These are phyloP conservation scores for Brienomyrus brachyistius DNA, from an alignment of 2,113 vertebrate genomes.

Conservation along the genomic window DNA sequence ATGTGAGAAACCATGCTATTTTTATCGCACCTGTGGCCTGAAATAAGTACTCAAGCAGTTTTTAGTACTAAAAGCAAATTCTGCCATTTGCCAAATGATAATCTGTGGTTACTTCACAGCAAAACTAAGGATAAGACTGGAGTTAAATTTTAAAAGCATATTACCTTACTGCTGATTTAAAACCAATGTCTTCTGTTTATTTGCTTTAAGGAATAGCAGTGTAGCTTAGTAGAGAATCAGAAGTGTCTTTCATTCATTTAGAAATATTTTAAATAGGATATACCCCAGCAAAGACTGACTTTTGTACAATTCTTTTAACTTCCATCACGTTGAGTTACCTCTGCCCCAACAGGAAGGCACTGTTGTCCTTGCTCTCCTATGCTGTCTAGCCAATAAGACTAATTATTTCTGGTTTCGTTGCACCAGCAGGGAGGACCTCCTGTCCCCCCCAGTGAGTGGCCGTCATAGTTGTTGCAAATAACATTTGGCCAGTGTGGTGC, in stretches of 20 bases:
- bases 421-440: not conserved
- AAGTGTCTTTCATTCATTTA: not conserved
- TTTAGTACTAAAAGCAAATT: not conserved
- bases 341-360: not conserved
- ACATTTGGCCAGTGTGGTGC: not conserved
- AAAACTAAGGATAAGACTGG: not conserved
- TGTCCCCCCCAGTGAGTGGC: not conserved
- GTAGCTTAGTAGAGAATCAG: not conserved
- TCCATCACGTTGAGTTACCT: not conserved
- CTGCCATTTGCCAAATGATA: not conserved
- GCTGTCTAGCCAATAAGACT: not conserved
- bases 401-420: not conserved
- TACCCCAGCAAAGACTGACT: not conserved
- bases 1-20: not conserved
- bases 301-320: not conserved
- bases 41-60: not conserved
- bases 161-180: not conserved
- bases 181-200: not conserved
- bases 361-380: not conserved
- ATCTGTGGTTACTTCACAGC: not conserved
- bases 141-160: not conserved
- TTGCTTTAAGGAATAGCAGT: not conserved
- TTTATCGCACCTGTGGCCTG: not conserved
- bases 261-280: not conserved
- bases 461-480: not conserved